Conservation (phyloP, 2,888 invertebrate species). For the Ethmia dodecea region DNA sequence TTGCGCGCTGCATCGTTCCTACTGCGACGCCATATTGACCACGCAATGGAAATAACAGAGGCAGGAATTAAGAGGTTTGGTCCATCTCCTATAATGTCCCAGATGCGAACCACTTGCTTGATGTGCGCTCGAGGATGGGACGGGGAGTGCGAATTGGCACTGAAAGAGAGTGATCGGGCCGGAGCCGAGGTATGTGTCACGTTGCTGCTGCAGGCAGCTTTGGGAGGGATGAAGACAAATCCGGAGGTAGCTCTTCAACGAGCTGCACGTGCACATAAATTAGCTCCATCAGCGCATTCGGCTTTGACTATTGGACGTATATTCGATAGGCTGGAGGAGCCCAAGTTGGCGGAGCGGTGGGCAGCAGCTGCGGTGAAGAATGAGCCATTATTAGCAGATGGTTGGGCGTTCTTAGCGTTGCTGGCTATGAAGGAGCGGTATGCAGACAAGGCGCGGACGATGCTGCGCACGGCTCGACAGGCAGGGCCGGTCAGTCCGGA, state of each 20-base stretch:
- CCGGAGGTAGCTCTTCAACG: slow-evolving; percentile 49
- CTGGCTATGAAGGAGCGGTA: slow-evolving; percentile 48
- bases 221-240: slow-evolving; percentile 34
- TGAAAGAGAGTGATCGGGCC: slow-evolving; percentile 42
- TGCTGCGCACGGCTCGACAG: slow-evolving; percentile 58
- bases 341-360: slow-evolving; percentile 55
- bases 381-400: slow-evolving; percentile 59
- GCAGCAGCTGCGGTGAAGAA: slow-evolving; percentile 50
- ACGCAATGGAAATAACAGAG: slow-evolving; percentile 38
- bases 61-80: slow-evolving; percentile 45
- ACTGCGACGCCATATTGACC: slow-evolving; percentile 33
- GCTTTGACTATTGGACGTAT: slow-evolving; percentile 52
- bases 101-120: slow-evolving; percentile 53
- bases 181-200: slow-evolving; percentile 43
- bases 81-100: slow-evolving; percentile 48
- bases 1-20: slow-evolving; percentile 48
- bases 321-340: slow-evolving; percentile 40
- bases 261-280: slow-evolving; percentile 56
- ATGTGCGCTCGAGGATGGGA: slow-evolving; percentile 46
- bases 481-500: slow-evolving; percentile 49
- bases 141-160: slow-evolving; percentile 41
- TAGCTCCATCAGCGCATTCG: slow-evolving; percentile 49
- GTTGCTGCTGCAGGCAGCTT: slow-evolving; percentile 47
- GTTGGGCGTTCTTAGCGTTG: slow-evolving; percentile 58
- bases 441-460: slow-evolving; percentile 43